Conservation (phyloP, 2,797 vertebrate species). For the Alca torda region DNA sequence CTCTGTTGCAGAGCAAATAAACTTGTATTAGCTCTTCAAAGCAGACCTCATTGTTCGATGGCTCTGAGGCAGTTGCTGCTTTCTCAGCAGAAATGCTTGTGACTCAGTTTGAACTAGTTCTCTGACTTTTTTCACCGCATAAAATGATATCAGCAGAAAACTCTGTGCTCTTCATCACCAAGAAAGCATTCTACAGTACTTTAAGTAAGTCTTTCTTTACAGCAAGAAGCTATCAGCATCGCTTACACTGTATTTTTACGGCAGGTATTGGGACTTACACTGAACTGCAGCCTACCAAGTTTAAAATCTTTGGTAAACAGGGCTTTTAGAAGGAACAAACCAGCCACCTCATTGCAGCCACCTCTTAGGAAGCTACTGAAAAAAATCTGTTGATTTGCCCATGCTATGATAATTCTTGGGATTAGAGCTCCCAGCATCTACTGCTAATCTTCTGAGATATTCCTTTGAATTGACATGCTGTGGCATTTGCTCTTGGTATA, state of each 20-base stretch:
- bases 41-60: slow-evolving; percentile 30
- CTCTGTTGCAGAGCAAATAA: slow-evolving; percentile 50
- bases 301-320: background rate
- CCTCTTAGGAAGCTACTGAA: slow-evolving; percentile 11
- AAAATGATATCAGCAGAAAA: background rate
- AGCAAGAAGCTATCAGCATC: background rate
- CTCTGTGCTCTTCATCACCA: background rate
- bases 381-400: slow-evolving; percentile 15
- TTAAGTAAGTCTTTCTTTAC: background rate
- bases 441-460: background rate
- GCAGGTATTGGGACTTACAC: background rate
- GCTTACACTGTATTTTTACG: background rate
- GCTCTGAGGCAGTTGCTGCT: slow-evolving; percentile 17
- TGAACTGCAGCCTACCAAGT: background rate
- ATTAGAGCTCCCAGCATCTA: background rate
- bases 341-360: background rate
- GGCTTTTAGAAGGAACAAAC: slow-evolving; percentile 45
- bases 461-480: background rate
- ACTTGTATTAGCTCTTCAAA: slow-evolving; percentile 50
- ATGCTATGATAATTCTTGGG: background rate
- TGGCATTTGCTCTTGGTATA: background rate
- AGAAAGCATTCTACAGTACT: background rate
- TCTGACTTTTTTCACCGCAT: background rate
- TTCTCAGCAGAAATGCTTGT: slow-evolving; percentile 37
- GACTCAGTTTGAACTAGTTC: background rate